Base-by-base conservation (phyloP, 92 coral and sea anemone species). In the Nematostella vectensis region DNA sequence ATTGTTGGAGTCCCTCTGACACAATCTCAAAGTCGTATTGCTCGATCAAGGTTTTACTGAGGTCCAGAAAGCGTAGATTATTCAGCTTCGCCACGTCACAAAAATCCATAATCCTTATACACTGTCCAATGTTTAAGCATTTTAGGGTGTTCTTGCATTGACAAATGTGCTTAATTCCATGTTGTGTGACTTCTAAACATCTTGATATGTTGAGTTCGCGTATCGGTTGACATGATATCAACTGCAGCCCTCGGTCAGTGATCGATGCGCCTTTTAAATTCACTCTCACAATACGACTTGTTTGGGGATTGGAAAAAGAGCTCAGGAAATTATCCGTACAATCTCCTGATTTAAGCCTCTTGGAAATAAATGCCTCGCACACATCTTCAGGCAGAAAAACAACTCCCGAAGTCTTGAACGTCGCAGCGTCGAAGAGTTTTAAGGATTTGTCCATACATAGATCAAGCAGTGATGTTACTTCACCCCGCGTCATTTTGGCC, bases 341-440 rank as follows among this genome's bases (percentile, higher is more conserved):
- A 25, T 66, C 67, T 23, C 91, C 96, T 20, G 70, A 62, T 54
- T 72, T 78, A 2, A 82, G 53, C 67, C 79, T 83, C 45, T 74
- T 77, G 21, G 65, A 56, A 50, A 87, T 74, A 45, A 87, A 76
- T 50, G 89, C 86, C 59, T 83, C 83, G 40, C 89, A 82, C 0
- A 82, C 63, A 48, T 72, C 85, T 36, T 87, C 96, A 1, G 96
- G 86, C 0, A 87, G 68, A 42, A 87, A 82, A 30, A 73, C 59
- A 55, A 61, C 57, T 42, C 36, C 31, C 10, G 65, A 67, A 47
- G 54, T 57, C 50, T 78, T 74, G 44, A 59, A 60, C 43, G 63
- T 45, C 24, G 67, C 50, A 2, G 91, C 55, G 45, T 87, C 96
- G 18, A 80, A 63, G 36, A 75, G 80, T 54, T 42, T 68, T 15